Percentiles rank a stretch among this genome's conserved stretches.
phyloP scores from a whole-genome alignment of 2,113 vertebrate species.

The Rhipidura dahli region DNA sequence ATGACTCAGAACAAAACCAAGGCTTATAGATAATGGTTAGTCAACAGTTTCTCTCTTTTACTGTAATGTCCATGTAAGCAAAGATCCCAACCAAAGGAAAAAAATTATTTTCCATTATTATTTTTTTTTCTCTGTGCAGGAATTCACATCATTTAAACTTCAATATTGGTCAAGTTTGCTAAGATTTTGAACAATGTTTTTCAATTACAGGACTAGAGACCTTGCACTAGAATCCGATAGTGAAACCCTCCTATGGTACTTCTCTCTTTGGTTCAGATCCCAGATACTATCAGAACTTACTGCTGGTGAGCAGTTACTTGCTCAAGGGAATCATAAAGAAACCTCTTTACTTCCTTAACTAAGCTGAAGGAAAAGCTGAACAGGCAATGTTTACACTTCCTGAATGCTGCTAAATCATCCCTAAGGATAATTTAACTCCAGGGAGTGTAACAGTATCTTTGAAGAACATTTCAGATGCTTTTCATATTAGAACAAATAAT shows the following conservation, averaged over 20 bases:
- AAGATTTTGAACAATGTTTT: neutral
- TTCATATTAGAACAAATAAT: neutral
- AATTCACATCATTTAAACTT: neutral
- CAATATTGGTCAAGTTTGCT: neutral
- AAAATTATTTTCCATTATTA: neutral
- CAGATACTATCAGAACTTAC: neutral
- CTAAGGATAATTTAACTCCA: neutral
- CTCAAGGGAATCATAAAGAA: neutral
- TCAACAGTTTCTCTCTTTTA: neutral
- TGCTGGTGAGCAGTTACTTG: fast-evolving
- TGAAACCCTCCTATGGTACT: neutral
- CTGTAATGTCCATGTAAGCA: neutral
- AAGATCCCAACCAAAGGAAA: neutral
- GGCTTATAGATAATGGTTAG: neutral
- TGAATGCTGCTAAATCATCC: neutral
- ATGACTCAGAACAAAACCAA: neutral
- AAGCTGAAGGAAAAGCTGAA: neutral
- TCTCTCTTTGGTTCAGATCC: neutral
- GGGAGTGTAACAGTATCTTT: neutral
- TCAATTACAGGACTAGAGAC: neutral
- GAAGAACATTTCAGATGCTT: neutral
- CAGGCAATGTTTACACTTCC: neutral
- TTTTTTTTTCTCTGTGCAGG: neutral
- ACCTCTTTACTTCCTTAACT: neutral
- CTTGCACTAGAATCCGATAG: neutral